Conservation (phyloP, 1,140 invertebrate species). For the Limonius californicus region DNA sequence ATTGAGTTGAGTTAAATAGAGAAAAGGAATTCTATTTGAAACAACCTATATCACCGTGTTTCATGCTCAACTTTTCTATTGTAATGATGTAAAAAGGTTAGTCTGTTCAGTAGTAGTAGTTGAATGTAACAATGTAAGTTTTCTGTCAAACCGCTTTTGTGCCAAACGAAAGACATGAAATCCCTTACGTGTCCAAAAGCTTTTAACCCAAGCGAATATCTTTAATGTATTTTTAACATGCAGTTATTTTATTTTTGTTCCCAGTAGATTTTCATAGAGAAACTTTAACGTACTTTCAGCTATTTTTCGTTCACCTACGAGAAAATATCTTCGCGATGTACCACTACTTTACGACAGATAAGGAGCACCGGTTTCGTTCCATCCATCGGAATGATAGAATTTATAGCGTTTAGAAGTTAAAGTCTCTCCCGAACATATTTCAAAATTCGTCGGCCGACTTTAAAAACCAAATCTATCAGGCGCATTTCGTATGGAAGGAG, state of each 20-base stretch:
- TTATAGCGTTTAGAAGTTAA: neutral
- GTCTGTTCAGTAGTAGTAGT: neutral
- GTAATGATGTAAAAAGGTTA: neutral
- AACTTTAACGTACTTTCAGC: neutral
- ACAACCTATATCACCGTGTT: too few relatives aligned
- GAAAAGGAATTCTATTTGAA: too few relatives aligned
- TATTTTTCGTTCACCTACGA: neutral
- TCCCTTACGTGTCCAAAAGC: conserved; percentile 18
- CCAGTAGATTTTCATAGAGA: neutral
- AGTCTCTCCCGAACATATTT: conserved; percentile 1
- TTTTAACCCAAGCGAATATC: conserved; percentile 21
- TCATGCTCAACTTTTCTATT: too few relatives aligned
- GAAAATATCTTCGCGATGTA: neutral
- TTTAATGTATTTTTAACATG: conserved; percentile 29
- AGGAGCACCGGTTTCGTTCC: neutral
- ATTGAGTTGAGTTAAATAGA: too few relatives aligned
- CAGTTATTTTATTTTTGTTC: conserved; percentile 11
- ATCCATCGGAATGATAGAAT: neutral
- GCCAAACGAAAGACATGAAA: conserved; percentile 20
- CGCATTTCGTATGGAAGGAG: conserved; percentile 26
- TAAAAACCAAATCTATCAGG: conserved; percentile 31
- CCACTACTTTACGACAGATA: neutral
- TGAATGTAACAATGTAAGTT: too few relatives aligned
- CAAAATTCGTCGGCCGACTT: conserved; percentile 18
- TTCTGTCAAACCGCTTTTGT: neutral